Evolutionary conservation across 1,140 invertebrate species (phyloP).

Genomic region (Drosophila chauvacae): DNA sequence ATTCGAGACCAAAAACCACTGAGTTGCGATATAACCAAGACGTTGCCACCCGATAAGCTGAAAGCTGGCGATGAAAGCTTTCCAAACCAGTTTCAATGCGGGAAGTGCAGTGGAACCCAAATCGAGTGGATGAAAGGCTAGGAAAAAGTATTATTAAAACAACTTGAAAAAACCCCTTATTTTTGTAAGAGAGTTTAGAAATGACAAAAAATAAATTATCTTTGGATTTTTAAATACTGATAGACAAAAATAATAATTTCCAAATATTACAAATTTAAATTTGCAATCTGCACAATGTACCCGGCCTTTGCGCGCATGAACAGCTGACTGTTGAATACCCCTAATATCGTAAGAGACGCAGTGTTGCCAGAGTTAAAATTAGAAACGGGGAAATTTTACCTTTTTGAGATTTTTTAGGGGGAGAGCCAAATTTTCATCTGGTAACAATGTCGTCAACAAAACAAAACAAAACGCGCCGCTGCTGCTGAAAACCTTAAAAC

Average conservation of each 20-base stretch:
- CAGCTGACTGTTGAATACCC: neutral
- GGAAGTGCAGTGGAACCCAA: neutral
- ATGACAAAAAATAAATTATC: no score
- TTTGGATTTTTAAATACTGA: no score
- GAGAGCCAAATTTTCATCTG: neutral
- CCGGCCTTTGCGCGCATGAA: neutral
- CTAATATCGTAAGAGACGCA: neutral
- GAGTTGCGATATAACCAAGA: conserved; percentile 35
- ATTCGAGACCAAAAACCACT: conserved; percentile 14
- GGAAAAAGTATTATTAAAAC: no score
- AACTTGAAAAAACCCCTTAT: no score
- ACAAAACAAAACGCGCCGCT: conserved; percentile 23
- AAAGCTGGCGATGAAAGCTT: conserved; percentile 37
- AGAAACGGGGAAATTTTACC: no score
- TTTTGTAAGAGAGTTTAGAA: no score
- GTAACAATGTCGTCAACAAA: conserved; percentile 18
- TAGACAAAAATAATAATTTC: no score
- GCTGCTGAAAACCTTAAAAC: conserved; percentile 21
- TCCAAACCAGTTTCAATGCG: conserved; percentile 27
- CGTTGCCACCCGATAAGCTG: conserved; percentile 34
- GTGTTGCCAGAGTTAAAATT: neutral
- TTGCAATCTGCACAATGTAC: no score
- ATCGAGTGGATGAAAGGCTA: neutral
- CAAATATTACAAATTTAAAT: no score
- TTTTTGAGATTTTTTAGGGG: no score